phyloP scores from a whole-genome alignment of 1,140 invertebrate genomes.

The Ganaspis sp. region DNA sequence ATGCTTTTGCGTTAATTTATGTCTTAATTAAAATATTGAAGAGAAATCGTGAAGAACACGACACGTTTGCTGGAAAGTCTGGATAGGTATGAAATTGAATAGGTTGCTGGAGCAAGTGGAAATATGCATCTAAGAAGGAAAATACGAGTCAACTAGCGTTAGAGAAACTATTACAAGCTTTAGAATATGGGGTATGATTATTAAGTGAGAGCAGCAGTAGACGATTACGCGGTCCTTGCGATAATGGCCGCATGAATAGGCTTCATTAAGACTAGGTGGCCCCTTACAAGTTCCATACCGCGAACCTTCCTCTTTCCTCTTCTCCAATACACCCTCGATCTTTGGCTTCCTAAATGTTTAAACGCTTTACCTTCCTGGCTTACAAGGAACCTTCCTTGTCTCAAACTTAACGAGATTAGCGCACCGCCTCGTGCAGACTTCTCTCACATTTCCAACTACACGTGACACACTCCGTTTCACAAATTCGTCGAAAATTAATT shows the following conservation, averaged over 20 bases:
- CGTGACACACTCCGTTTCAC: not conserved
- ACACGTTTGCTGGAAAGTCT: constrained; percentile 51
- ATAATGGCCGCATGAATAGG: constrained; percentile 74
- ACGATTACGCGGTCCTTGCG: constrained; percentile 71
- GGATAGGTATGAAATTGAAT: constrained; percentile 56
- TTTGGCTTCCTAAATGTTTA: constrained; percentile 43
- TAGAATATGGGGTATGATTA: constrained; percentile 71
- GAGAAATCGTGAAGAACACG: constrained; percentile 52
- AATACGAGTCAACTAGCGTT: constrained; percentile 53
- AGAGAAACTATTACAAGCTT: constrained; percentile 69
- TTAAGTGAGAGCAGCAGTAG: constrained; percentile 71
- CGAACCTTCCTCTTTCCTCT: constrained; percentile 44
- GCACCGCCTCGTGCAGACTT: constrained; percentile 13
- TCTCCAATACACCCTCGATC: constrained; percentile 43
- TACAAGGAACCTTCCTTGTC: constrained; percentile 39
- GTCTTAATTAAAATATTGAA: too few species aligned
- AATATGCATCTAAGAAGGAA: constrained; percentile 48
- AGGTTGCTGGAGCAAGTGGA: constrained; percentile 51
- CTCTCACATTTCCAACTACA: not conserved
- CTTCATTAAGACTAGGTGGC: constrained; percentile 72
- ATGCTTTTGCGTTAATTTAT: too few species aligned
- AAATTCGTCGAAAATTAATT: not conserved
- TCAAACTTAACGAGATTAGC: constrained; percentile 49
- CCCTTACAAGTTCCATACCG: constrained; percentile 50
- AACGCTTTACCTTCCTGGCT: constrained; percentile 32